These are phyloP conservation scores for Drosophila watanabei DNA, from an alignment of 1,140 invertebrate species.

Conservation along the genomic window DNA sequence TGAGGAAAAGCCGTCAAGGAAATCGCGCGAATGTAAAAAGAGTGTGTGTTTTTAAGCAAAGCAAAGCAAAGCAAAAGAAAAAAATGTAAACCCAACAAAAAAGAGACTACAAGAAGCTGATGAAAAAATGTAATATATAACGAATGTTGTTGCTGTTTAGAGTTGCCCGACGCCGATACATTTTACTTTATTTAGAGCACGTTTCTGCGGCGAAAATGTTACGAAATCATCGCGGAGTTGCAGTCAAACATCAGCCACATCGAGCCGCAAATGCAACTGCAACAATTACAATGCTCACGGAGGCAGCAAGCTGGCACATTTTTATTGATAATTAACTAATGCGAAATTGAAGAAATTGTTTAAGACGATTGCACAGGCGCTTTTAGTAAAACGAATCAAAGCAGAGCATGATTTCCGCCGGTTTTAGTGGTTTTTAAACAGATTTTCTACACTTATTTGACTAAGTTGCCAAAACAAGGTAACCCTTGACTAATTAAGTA, in stretches of 20 bases:
- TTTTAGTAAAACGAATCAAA: not conserved
- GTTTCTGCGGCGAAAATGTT: slow-evolving; percentile 57
- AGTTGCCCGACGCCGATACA: slow-evolving; percentile 34
- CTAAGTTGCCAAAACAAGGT: too few relatives aligned
- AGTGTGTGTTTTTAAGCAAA: slow-evolving; percentile 8
- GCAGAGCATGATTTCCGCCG: slow-evolving; percentile 6
- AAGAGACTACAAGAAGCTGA: too few relatives aligned
- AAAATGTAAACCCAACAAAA: slow-evolving; percentile 16
- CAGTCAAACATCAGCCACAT: slow-evolving; percentile 35
- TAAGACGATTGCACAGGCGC: slow-evolving; percentile 12
- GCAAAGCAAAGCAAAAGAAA: slow-evolving; percentile 1
- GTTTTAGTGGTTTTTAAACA: not conserved
- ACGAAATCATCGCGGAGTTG: slow-evolving; percentile 60
- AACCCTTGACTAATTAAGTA: too few relatives aligned
- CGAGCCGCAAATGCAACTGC: slow-evolving; percentile 23
- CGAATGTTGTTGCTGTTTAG: slow-evolving; percentile 28
- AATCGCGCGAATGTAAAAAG: slow-evolving; percentile 46
- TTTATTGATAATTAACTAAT: slow-evolving; percentile 58
- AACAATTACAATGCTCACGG: slow-evolving; percentile 39
- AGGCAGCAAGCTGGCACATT: slow-evolving; percentile 43
- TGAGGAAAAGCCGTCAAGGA: slow-evolving; percentile 61
- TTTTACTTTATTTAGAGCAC: slow-evolving; percentile 70
- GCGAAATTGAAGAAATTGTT: slow-evolving; percentile 33
- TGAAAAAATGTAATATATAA: slow-evolving; percentile 34
- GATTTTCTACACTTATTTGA: too few relatives aligned